Base-by-base conservation (phyloP, 2,797 vertebrate species). In the Eulemur rubriventer region DNA sequence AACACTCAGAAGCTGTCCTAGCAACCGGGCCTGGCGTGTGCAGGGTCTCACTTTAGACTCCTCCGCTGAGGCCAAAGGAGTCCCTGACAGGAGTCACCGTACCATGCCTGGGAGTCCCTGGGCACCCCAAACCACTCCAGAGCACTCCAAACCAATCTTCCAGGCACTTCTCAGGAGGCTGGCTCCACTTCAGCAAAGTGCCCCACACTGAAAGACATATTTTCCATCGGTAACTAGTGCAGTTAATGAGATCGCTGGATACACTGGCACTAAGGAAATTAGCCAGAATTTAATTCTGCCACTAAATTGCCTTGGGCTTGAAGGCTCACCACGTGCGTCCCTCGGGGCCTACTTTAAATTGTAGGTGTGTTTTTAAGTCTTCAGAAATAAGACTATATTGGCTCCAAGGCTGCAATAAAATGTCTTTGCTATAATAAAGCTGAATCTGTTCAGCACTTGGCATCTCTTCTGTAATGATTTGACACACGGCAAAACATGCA, bases 141-240 rank as follows among this genome's bases (percentile, higher is more conserved):
- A 84, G 85, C 69, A 61, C 90, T 92, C 87, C 91, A 96, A 78
- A 96, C 3, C 70, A 94, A 84, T 91, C 65, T 97, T 97, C 4
- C 90, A 46, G 96, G 78, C 14, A 72, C 96, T 98, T 96, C 75
- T 46, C 65, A 94, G 81, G 86, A 95, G 80, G 73, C 88, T 86
- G 33, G 11, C 76, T 86, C 13, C 86, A 91, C 81, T 96, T 78
- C 87, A 97, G 72, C 63, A 10, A 97, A 95, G 46, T 33, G 38
- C 57, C 85, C 55, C 91, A n/a, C 41, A n/a, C 70, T 94, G 88
- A 95, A 95, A 97, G 83, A 48, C 11, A 3, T 26, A 30, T 57
- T 97, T 94, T 92, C 76, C 89, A 4, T 81, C 81, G 57, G 73
- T 94, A 89, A 2, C 89, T 78, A 4, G 26, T 35, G 8, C n/a